These are phyloP conservation scores for Drosophila melanosoma DNA, from an alignment of 2,888 invertebrate species.

Conservation along the genomic window DNA sequence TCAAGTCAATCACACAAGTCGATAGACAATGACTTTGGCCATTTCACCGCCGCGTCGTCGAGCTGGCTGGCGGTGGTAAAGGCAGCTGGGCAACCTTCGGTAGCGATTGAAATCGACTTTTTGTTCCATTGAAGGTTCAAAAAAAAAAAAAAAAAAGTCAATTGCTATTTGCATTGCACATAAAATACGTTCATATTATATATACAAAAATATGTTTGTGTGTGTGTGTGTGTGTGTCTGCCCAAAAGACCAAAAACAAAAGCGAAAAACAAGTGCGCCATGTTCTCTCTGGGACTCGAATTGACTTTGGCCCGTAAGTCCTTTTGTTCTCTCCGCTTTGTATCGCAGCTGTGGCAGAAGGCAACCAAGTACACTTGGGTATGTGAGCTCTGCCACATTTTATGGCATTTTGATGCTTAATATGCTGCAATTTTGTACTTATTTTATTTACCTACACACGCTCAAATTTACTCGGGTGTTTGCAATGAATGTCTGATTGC, in stretches of 20 bases:
- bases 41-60: conserved; percentile 56
- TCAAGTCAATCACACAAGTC: conserved; percentile 72
- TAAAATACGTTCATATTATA: conserved; percentile 23
- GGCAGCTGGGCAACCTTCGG: conserved; percentile 54
- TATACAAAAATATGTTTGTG: conserved; percentile 8
- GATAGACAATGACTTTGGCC: conserved; percentile 70
- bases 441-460: conserved; percentile 69
- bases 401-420: conserved; percentile 77
- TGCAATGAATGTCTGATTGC: conserved; percentile 60
- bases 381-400: conserved; percentile 66
- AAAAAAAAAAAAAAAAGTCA: conserved; percentile 65
- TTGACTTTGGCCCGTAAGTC: conserved; percentile 13
- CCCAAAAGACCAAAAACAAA: conserved; percentile 5
- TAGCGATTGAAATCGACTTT: conserved; percentile 73
- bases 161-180: conserved; percentile 76
- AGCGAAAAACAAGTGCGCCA: conserved; percentile 4
- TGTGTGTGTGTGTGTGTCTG: conserved; percentile 7
- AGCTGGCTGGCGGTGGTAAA: no score
- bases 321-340: conserved; percentile 45
- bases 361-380: conserved; percentile 69
- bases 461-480: conserved; percentile 18
- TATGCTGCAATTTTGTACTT: conserved; percentile 74
- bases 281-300: conserved; percentile 25
- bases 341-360: conserved; percentile 47
- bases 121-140: conserved; percentile 54